Evolutionary conservation across 2,113 vertebrate genomes (phyloP).

Genomic region (Peromyscus californicus): DNA sequence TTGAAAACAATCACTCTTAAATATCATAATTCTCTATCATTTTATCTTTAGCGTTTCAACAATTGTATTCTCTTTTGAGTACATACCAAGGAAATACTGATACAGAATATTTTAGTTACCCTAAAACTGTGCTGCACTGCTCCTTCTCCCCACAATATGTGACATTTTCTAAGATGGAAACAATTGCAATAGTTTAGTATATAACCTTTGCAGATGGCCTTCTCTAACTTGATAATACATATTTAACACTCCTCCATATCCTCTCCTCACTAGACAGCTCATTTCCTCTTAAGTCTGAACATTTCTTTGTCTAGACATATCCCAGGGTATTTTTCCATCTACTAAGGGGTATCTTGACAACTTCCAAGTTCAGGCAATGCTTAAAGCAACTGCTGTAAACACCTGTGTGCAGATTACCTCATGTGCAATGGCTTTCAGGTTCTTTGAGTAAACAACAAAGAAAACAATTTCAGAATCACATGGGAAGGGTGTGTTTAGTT

Average conservation of each 20-base stretch:
- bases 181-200: not conserved
- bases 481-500: not conserved
- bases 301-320: not conserved
- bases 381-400: not conserved
- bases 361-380: not conserved
- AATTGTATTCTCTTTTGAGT: not conserved
- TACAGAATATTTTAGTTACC: not conserved
- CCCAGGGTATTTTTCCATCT: not conserved
- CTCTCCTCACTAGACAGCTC: not conserved
- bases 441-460: not conserved
- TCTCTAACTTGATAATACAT: not conserved
- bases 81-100: not conserved
- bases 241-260: not conserved
- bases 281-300: not conserved
- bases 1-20: slow-evolving; percentile 28
- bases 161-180: not conserved
- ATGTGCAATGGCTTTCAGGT: not conserved
- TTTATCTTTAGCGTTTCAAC: not conserved
- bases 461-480: not conserved
- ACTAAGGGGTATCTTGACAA: not conserved
- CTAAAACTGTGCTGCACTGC: not conserved
- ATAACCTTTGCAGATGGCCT: not conserved
- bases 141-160: not conserved
- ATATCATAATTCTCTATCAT: slow-evolving; percentile 15
- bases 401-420: not conserved